phyloP scores from a whole-genome alignment of 1,140 invertebrate species.

The Aplysia californica region DNA sequence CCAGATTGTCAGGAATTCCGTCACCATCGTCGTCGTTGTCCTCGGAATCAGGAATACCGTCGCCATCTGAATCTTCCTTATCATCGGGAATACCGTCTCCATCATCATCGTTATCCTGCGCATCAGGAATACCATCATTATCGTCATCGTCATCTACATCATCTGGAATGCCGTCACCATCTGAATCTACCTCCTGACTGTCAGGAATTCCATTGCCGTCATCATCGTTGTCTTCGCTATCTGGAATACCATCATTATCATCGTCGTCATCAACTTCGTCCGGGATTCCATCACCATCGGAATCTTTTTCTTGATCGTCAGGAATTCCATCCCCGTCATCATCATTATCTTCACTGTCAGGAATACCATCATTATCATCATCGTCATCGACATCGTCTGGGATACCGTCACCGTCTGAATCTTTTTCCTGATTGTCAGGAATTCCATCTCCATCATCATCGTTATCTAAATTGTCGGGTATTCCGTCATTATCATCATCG shows the following conservation, averaged over 20 bases:
- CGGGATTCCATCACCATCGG: slow-evolving; percentile 55
- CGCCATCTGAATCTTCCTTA: slow-evolving; percentile 54
- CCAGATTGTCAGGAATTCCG: slow-evolving; percentile 53
- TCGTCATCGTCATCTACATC: slow-evolving; percentile 51
- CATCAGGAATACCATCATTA: slow-evolving; percentile 50
- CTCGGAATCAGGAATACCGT: slow-evolving; percentile 56
- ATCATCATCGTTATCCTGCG: slow-evolving; percentile 45
- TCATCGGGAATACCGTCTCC: slow-evolving; percentile 60
- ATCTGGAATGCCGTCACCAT: slow-evolving; percentile 63
- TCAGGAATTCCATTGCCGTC: slow-evolving; percentile 57
- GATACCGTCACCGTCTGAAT: slow-evolving; percentile 61
- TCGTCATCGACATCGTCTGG: slow-evolving; percentile 47
- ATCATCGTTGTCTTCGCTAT: slow-evolving; percentile 46
- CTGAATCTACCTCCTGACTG: slow-evolving; percentile 59
- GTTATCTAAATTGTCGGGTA: slow-evolving; percentile 40
- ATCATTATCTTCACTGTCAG: slow-evolving; percentile 52
- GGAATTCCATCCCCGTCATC: slow-evolving; percentile 59
- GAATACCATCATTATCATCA: slow-evolving; percentile 57
- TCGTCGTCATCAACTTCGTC: slow-evolving; percentile 54
- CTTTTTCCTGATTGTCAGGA: slow-evolving; percentile 58
- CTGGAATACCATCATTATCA: slow-evolving; percentile 57
- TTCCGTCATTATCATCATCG: slow-evolving; percentile 57
- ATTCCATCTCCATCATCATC: slow-evolving; percentile 63
- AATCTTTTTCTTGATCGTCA: slow-evolving; percentile 54
- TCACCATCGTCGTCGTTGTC: slow-evolving; percentile 54